Evolutionary conservation across 2,113 vertebrate genomes (phyloP), one percentile per base, ranked within the genome.

Genomic region (Alligator mississippiensis): DNA sequence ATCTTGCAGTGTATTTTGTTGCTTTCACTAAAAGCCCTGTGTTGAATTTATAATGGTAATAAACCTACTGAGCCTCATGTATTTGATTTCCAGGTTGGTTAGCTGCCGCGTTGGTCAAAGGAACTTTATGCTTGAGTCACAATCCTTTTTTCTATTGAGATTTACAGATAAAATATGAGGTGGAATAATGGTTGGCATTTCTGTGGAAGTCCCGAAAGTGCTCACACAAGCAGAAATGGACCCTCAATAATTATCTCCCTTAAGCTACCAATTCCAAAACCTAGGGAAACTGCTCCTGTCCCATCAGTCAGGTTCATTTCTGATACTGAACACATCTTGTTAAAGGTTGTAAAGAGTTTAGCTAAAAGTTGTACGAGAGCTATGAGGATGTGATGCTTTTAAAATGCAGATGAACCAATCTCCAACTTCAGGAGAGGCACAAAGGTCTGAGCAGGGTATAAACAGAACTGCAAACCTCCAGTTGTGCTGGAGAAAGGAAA

Each of bases 241-340:
- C 25, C 66, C 79, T 38, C 78, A 93, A 90, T 91, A 97, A 86
- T 96, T 95, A 95, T 82, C 86, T 24, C 18, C 70, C n/a, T 59
- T 16, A 4, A 3, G 1, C 75, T 68, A 91, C 24, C 84, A 34
- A 28, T 4, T 57, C 80, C 70, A 75, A 70, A 82, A 4, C 80
- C 47, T n/a, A 24, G 76, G n/a, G 88, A 80, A 28, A 24, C 5
- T 6, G 72, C 80, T 92, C 91, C 95, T 91, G 94, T 66, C 83
- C 66, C 85, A n/a, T 57, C 61, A 64, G 87, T 78, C 85, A 84
- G 85, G 87, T 80, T 88, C 14, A 81, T 72, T 84, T 54, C 78
- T 2, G 5, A 17, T 0, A 47, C 21, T 1, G 6, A 88, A 64
- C 76, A 93, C 75, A 96, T 88, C 91, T 88, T 62, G 79, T 85